Evolutionary conservation across 2,888 invertebrate genomes (phyloP).

Genomic region (Plemyria rubiginata): DNA sequence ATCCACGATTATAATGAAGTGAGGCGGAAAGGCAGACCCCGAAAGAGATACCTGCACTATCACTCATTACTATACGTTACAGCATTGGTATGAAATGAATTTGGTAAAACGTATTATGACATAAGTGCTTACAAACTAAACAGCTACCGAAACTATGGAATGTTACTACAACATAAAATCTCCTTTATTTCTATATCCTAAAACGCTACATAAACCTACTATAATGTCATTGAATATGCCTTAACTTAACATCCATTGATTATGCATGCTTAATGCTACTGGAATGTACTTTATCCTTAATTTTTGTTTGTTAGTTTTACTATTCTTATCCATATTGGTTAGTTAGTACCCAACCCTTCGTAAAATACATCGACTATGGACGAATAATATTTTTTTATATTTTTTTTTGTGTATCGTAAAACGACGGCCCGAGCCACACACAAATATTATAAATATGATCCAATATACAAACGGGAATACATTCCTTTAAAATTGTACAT

Average conservation of each 20-base stretch:
- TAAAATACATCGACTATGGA: slow-evolving; percentile 39
- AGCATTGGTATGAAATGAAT: slow-evolving; percentile 83
- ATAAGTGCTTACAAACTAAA: slow-evolving; percentile 72
- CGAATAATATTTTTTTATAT: slow-evolving; percentile 28
- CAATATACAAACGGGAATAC: slow-evolving; percentile 30
- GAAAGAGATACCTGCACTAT: slow-evolving; percentile 49
- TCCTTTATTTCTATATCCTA: slow-evolving; percentile 56
- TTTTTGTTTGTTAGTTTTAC: slow-evolving; percentile 69
- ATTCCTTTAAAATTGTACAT: slow-evolving; percentile 19
- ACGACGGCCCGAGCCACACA: slow-evolving; percentile 13
- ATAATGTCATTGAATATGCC: slow-evolving; percentile 50
- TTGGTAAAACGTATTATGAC: slow-evolving; percentile 69
- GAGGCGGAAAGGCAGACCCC: no score
- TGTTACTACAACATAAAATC: slow-evolving; percentile 69
- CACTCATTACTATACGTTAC: slow-evolving; percentile 66
- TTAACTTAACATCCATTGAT: slow-evolving; percentile 53
- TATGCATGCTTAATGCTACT: slow-evolving; percentile 71
- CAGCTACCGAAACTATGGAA: slow-evolving; percentile 75
- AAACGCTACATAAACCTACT: slow-evolving; percentile 38
- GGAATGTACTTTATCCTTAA: slow-evolving; percentile 70
- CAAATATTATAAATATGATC: slow-evolving; percentile 24
- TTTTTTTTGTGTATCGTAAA: slow-evolving; percentile 20
- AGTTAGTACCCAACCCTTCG: slow-evolving; percentile 80
- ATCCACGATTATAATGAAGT: neutral
- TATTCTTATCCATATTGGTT: slow-evolving; percentile 65